Base-by-base conservation (phyloP, 2,797 vertebrate species). In the Harpagifer antarcticus region DNA sequence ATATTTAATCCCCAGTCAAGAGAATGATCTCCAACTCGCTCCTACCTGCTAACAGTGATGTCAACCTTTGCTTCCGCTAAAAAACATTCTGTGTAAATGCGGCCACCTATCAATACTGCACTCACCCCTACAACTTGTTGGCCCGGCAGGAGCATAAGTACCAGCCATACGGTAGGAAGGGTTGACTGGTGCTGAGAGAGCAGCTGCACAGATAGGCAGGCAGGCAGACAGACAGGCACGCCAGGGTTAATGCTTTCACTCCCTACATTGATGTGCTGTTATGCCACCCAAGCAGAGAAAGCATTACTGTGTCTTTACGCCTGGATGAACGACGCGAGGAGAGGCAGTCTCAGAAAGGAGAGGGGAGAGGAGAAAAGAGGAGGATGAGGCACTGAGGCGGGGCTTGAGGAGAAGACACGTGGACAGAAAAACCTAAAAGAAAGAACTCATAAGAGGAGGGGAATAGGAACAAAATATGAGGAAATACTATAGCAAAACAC, bases 271-370 rank as follows among this genome's bases (percentile, higher is more conserved):
- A 94, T 93, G 94, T 93, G 93, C 89, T 88, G 91, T 92, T 93
- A 92, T 93, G 90, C 92, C 94, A 92, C 88, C 91, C 85, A 89
- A 91, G 93, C 87, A 93, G 91, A 93, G 93, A 92, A 93, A 93
- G 93, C 94, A 94, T 94, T 93, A 92, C 88, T 84, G 90, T 86
- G 92, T 88, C 89, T 93, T 95, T 77, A 94, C 86, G 94, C 92
- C 86, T 91, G 91, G 84, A 83, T 93, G 93, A 88, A 90, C 69
- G 45, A 85, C 88, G 90, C 79, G 14, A 87, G 77, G 74, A 87
- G 85, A 89, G 82, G 83, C 76, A 85, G 76, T 68, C 83, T 82
- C 74, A 33, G 70, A 66, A 62, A 86, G 70, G 77, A 85, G 70
- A 52, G 68, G 68, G 67, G 58, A 82, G 76, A 73, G 71, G 56